A percentile compares a stretch with the other conserved stretches of the same genome.
phyloP scores from a whole-genome alignment of 2,888 invertebrate species.

The Sesamia inferens region DNA sequence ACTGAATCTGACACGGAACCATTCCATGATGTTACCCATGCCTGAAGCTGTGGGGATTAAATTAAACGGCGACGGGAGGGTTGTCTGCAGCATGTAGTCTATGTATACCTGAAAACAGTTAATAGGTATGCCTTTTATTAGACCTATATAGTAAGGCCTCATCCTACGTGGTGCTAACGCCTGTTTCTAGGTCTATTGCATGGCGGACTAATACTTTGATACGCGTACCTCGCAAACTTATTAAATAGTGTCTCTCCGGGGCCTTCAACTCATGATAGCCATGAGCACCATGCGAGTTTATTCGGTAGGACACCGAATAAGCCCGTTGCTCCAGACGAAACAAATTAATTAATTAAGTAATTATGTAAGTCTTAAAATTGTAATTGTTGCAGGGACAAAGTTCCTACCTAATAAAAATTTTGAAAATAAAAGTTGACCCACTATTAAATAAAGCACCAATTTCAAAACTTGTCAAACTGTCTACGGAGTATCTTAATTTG shows the following conservation, averaged over 20 bases:
- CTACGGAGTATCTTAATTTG: too few species aligned
- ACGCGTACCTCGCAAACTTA: not conserved
- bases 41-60: constrained; percentile 91
- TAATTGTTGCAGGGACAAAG: not conserved
- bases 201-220: not conserved
- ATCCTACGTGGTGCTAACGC: not conserved
- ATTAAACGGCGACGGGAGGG: constrained; percentile 93
- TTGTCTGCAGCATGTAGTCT: constrained; percentile 92
- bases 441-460: not conserved
- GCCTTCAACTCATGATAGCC: not conserved
- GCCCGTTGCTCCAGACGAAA: not conserved
- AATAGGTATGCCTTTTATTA: not conserved
- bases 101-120: constrained; percentile 90
- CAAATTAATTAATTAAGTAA: not conserved
- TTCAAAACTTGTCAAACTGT: not conserved
- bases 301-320: not conserved
- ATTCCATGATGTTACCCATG: constrained; percentile 83
- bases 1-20: constrained; percentile 80
- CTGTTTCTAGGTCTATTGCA: not conserved
- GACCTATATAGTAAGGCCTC: not conserved
- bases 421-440: not conserved
- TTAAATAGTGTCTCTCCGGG: not conserved
- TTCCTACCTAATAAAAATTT: not conserved
- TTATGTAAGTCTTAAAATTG: not conserved
- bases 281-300: not conserved